Evolutionary conservation across 2,797 vertebrate genomes (phyloP).

Genomic region (Benthosema pterotum): DNA sequence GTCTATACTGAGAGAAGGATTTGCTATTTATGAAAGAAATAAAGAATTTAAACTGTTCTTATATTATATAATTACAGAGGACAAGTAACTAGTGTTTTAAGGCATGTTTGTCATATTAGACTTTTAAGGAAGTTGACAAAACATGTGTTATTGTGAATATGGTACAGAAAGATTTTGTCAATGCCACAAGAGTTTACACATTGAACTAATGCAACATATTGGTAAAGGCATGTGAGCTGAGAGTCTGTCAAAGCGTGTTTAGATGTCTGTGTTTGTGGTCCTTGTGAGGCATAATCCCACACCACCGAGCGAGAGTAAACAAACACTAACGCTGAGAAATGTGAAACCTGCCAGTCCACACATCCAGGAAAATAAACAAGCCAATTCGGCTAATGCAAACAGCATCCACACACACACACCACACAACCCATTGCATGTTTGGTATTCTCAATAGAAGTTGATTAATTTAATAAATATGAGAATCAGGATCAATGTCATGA

Average conservation of each 20-base stretch:
- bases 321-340: constrained; percentile 49
- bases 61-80: too few relatives aligned
- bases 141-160: too few relatives aligned
- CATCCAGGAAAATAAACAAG: constrained; percentile 48
- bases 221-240: too few relatives aligned
- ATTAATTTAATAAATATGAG: neutral
- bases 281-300: constrained; percentile 34
- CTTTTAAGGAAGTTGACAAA: too few relatives aligned
- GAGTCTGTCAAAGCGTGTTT: constrained; percentile 7
- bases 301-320: constrained; percentile 43
- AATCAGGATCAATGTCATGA: neutral
- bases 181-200: too few relatives aligned
- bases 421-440: neutral
- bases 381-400: constrained; percentile 45
- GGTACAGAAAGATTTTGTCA: too few relatives aligned
- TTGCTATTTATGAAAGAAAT: too few relatives aligned
- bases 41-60: too few relatives aligned
- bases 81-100: too few relatives aligned
- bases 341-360: constrained; percentile 27
- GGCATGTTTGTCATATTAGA: too few relatives aligned
- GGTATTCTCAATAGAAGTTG: neutral
- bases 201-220: too few relatives aligned
- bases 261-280: constrained; percentile 33
- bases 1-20: too few relatives aligned
- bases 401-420: constrained; percentile 25